Evolutionary conservation across 2,113 vertebrate species (phyloP).

Genomic region (Hydropotes inermis): DNA sequence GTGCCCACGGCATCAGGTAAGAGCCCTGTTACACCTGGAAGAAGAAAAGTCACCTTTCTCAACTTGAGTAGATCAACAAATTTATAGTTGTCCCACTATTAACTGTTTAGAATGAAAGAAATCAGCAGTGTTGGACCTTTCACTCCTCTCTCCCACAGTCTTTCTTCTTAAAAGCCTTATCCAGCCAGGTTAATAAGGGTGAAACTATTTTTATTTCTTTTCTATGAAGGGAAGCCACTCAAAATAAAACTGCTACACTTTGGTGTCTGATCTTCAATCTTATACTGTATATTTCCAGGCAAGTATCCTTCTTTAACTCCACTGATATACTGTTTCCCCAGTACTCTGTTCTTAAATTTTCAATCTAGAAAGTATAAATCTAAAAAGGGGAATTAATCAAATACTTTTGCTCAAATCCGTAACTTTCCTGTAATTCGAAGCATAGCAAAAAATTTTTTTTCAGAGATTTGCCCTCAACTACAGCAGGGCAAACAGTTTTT

Average conservation of each 20-base stretch:
- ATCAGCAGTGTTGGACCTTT: neutral
- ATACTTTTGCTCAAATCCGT: neutral
- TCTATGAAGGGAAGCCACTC: neutral
- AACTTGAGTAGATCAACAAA: neutral
- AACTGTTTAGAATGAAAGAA: neutral
- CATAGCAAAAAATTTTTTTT: neutral
- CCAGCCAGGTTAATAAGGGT: neutral
- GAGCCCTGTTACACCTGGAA: neutral
- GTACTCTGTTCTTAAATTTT: neutral
- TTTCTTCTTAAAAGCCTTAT: neutral
- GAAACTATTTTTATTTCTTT: slow-evolving; percentile 16
- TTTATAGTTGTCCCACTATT: neutral
- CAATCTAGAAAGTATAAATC: neutral
- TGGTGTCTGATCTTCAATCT: neutral
- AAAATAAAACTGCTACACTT: neutral
- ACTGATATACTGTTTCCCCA: neutral
- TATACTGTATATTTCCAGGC: neutral
- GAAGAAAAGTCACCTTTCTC: neutral
- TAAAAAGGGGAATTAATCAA: neutral
- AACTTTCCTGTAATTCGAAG: neutral
- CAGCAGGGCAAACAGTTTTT: neutral
- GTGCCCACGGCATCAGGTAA: neutral
- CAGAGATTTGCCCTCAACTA: neutral
- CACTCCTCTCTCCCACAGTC: neutral
- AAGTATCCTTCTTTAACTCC: neutral